These are phyloP conservation scores for Argentina silus DNA, from an alignment of 2,797 vertebrate genomes.

Conservation along the genomic window DNA sequence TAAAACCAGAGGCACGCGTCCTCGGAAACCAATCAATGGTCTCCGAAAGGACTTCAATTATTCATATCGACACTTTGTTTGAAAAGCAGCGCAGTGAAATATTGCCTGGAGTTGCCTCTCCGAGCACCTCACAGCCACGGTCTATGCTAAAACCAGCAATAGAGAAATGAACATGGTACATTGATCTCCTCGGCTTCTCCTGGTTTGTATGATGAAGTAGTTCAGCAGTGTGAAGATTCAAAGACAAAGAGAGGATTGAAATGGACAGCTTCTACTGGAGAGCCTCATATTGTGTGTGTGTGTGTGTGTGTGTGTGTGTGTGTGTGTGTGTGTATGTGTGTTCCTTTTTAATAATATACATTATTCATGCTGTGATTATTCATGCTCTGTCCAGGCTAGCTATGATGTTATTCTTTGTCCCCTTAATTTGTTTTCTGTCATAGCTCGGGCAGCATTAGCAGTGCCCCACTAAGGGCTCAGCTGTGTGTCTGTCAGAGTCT, in stretches of 20 bases:
- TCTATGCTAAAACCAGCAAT: constrained; percentile 1
- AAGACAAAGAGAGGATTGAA: no score
- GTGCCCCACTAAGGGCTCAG: constrained; percentile 35
- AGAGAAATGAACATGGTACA: constrained; percentile 35
- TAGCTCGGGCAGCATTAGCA: constrained; percentile 28
- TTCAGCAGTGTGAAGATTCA: background rate
- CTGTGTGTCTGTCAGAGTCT: constrained; percentile 19
- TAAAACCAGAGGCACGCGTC: constrained; percentile 61
- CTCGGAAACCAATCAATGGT: constrained; percentile 53
- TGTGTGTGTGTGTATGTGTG: background rate
- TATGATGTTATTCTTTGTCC: constrained; percentile 16
- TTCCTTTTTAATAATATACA: background rate
- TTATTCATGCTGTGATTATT: constrained; percentile 24
- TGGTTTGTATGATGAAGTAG: background rate
- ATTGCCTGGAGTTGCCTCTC: constrained; percentile 37
- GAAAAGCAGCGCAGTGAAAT: constrained; percentile 53
- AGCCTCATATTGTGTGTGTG: no score
- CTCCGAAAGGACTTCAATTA: constrained; percentile 60
- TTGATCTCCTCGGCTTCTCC: background rate
- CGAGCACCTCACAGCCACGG: constrained; percentile 17
- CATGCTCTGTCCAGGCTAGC: background rate
- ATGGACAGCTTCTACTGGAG: no score
- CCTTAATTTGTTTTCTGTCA: constrained; percentile 43
- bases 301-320: constrained; percentile 7
- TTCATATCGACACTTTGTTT: constrained; percentile 53